These are phyloP conservation scores for Orthonyx spaldingii DNA, from an alignment of 2,113 vertebrate species.

Conservation along the genomic window DNA sequence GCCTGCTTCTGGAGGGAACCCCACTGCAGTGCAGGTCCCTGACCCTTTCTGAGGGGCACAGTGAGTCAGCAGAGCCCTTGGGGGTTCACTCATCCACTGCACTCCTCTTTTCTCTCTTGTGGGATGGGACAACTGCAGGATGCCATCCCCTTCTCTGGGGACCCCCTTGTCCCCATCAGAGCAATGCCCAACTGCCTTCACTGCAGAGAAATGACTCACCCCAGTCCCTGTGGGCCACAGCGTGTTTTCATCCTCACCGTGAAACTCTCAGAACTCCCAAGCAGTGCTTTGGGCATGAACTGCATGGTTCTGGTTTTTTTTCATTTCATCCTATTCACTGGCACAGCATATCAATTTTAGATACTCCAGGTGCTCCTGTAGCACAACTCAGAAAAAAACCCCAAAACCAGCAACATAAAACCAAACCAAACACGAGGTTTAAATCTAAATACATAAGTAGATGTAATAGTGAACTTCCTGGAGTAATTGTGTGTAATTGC, in stretches of 20 bases:
- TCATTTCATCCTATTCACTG: background rate
- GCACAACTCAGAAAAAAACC: background rate
- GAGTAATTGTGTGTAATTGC: background rate
- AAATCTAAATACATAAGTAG: background rate
- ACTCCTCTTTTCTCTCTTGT: no score
- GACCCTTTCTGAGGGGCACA: rapidly evolving
- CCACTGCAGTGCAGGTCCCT: rapidly evolving
- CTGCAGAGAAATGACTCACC: no score
- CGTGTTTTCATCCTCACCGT: rapidly evolving
- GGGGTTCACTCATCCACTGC: rapidly evolving
- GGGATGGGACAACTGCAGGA: no score
- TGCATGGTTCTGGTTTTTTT: background rate
- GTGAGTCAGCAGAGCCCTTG: background rate
- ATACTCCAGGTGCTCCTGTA: background rate
- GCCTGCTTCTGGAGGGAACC: background rate
- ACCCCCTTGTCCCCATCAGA: no score
- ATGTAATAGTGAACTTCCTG: background rate
- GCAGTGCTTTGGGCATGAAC: background rate
- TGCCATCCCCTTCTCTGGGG: no score
- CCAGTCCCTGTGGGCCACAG: rapidly evolving
- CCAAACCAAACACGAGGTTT: rapidly evolving
- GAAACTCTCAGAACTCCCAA: background rate
- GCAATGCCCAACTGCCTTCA: rapidly evolving
- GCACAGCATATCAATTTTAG: background rate
- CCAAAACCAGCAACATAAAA: no score